Evolutionary conservation across 2,888 invertebrate species (phyloP), one percentile per base, ranked within the genome.

Genomic region (Pilophorus perplexus): DNA sequence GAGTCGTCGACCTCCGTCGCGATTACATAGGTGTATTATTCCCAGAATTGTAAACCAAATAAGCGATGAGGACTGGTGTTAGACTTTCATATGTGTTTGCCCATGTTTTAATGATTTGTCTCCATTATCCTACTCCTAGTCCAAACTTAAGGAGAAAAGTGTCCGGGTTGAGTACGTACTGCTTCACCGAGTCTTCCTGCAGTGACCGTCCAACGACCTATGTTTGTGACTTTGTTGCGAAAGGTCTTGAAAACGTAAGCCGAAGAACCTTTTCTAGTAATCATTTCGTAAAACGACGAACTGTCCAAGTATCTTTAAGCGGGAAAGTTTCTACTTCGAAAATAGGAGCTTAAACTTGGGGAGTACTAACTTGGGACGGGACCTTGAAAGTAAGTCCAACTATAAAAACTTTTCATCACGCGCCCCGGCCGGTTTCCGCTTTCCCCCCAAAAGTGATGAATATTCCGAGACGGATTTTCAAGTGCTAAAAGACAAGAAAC

Each of bases 381-480:
- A 59, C 59, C 59, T 59, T 59, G 59, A 59, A 59, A 59, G 59
- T 59, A 59, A 59, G 25, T 42, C 42, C 16, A 59, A 59, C 59
- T 59, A 59, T 59, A 59, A 59, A 59, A 59, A 59, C 14, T 59
- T 59, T 59, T 42, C 59, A 59, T 59, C 59, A 59, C 59, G 59
- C 59, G 59, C 28, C 27, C 42, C 10, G 42, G 42, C 28, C 52
- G 52, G 52, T 52, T 40, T 59, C 59, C 59, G 59, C 40, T 40
- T 14, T 38, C 59, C n/a, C n/a, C n/a, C 10, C 18, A 59, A 59
- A 59, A 59, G 42, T 40, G 59, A 59, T 59, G 59, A 59, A 59
- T 59, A 59, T 42, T 59, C 59, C 59, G 59, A 6, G 20, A 20
- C 25, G 42, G 52, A 52, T 52, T 28, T 48, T 42, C 23, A 59